phyloP scores from a whole-genome alignment of 2,113 vertebrate genomes.

The Monopterus albus region DNA sequence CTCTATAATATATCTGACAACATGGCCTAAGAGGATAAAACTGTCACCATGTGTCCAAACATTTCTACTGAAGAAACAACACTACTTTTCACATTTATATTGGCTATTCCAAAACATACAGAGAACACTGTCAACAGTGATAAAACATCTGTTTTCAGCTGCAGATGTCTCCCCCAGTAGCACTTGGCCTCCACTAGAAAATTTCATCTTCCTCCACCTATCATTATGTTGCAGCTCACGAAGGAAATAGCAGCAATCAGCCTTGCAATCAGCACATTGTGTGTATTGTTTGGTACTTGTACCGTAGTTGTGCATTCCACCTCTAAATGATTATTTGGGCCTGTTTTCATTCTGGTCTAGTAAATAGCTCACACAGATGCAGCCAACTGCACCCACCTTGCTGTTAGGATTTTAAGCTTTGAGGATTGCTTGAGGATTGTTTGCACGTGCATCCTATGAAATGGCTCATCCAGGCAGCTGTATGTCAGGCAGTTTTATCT shows the following conservation, averaged over 20 bases:
- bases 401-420: neutral
- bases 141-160: neutral
- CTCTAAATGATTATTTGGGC: slow-evolving; percentile 18
- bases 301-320: slow-evolving; percentile 30
- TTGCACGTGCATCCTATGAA: slow-evolving; percentile 14
- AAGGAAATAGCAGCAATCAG: slow-evolving; percentile 32
- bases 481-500: neutral
- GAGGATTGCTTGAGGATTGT: slow-evolving; percentile 9
- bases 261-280: slow-evolving; percentile 24
- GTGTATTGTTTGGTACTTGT: neutral
- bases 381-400: neutral
- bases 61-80: too few species aligned
- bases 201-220: slow-evolving; percentile 2
- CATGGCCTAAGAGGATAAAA: too few species aligned
- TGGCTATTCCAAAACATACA: neutral
- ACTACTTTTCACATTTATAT: neutral
- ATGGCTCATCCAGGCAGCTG: slow-evolving; percentile 1
- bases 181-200: neutral
- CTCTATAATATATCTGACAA: too few species aligned
- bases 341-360: slow-evolving; percentile 13
- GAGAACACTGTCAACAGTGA: neutral
- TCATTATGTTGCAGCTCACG: slow-evolving; percentile 16
- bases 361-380: slow-evolving; percentile 6
- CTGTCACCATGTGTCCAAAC: too few species aligned
- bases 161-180: neutral